phyloP scores from a whole-genome alignment of 1,140 invertebrate species.

The Drosophila baimaii region DNA sequence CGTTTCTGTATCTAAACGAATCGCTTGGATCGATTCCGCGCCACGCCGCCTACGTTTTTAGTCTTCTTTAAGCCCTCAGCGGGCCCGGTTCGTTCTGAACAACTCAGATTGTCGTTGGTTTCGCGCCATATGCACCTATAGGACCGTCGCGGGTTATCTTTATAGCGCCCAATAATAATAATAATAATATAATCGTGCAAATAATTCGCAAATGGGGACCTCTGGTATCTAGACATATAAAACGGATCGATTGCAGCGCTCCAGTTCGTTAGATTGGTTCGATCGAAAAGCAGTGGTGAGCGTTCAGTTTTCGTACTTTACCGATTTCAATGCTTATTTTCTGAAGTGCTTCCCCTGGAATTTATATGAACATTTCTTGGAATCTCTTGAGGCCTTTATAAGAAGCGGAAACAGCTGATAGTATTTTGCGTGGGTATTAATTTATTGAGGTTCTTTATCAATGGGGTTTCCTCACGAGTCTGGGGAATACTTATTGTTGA shows the following conservation, averaged over 20 bases:
- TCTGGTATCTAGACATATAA: constrained; percentile 20
- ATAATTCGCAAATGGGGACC: constrained; percentile 26
- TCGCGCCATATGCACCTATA: neutral
- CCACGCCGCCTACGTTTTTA: constrained; percentile 55
- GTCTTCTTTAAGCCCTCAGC: constrained; percentile 55
- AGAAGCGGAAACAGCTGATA: constrained; percentile 20
- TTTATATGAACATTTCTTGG: constrained; percentile 8
- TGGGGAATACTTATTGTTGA: neutral
- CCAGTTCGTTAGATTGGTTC: constrained; percentile 41
- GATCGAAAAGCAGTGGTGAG: constrained; percentile 67
- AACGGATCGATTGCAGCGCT: constrained; percentile 44
- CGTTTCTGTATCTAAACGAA: constrained; percentile 63
- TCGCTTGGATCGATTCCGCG: constrained; percentile 38
- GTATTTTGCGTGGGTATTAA: neutral
- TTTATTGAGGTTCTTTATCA: neutral
- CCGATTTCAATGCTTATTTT: neutral
- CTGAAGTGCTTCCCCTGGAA: constrained; percentile 31
- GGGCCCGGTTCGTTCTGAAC: constrained; percentile 43
- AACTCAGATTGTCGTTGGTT: neutral
- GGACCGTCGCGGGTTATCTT: constrained; percentile 49
- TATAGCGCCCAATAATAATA: constrained; percentile 40
- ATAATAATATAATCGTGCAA: constrained; percentile 36
- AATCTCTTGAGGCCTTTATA: constrained; percentile 14
- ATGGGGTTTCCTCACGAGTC: constrained; percentile 2
- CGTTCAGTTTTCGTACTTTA: neutral